phyloP scores from a whole-genome alignment of 2,888 invertebrate species.

The Halocaridina rubra region DNA sequence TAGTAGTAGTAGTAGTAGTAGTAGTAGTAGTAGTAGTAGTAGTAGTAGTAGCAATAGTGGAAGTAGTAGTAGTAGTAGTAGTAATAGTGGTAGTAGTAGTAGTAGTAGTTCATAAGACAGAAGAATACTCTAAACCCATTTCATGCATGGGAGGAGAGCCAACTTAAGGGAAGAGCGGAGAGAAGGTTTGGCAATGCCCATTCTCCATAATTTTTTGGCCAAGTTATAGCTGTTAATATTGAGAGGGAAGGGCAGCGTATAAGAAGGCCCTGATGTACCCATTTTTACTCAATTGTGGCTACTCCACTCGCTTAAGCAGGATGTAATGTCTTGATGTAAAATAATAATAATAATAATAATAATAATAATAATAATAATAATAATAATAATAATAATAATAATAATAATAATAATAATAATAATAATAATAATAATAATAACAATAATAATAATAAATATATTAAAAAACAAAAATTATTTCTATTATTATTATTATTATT shows the following conservation, averaged over 20 bases:
- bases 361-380: neutral
- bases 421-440: neutral
- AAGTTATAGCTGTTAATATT: no score
- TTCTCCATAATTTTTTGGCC: no score
- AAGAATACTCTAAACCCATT: no score
- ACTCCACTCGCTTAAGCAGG: no score
- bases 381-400: neutral
- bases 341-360: neutral
- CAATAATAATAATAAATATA: neutral
- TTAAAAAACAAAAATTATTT: neutral
- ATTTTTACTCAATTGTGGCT: no score
- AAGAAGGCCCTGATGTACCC: no score
- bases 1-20: neutral
- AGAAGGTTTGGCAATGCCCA: no score
- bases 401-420: neutral
- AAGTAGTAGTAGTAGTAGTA: neutral
- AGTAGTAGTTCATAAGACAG: no score
- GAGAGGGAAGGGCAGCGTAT: no score
- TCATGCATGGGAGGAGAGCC: no score
- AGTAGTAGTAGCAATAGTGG: neutral
- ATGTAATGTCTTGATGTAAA: no score
- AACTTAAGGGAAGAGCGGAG: no score
- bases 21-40: neutral
- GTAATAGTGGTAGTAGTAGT: neutral
- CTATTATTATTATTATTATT: neutral